Evolutionary conservation across 2,797 vertebrate species (phyloP), one percentile per base, ranked within the genome.

Genomic region (Strix occidentalis): DNA sequence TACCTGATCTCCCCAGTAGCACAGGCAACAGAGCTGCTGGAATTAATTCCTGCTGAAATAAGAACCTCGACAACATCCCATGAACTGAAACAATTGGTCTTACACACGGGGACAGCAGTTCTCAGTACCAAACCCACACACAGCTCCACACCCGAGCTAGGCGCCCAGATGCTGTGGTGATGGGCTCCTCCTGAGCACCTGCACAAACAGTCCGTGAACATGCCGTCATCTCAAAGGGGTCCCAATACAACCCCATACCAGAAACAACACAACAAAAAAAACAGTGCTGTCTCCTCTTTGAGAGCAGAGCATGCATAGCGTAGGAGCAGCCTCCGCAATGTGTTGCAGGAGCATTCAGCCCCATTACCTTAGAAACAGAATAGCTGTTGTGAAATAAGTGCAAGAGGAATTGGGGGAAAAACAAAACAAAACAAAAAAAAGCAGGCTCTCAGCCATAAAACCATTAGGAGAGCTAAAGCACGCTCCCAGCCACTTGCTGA

Each of bases 241-340:
- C 57, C 39, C 11, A 26, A 1, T 2, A 45, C 16, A 78, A 23
- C 0, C 3, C 70, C 1, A 0, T 3, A 48, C 6, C 57, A 50
- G 60, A 61, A 57, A 4, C 53, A 58, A 83, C 64, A 11, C 33
- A 66, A 70, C 24, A 41, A 18, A 60, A 11, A 16, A 23, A 1
- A 2, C 63, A 41, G 19, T 1, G 2, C 25, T 10, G 48, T n/a
- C 68, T 87, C 37, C 46, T 78, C 70, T 51, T 18, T 17, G 51
- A 82, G 41, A 66, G 69, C 26, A 60, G 56, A 82, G 61, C 2
- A 4, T 10, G 24, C 56, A 12, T 23, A 54, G 70, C 5, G 6
- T 14, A 75, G 68, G 23, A 95, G 69, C 61, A 56, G 48, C 87
- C 63, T 46, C 61, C 7, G 1, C 54, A 43, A 19, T 2, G 75